A percentile compares a stretch with the other conserved stretches of the same genome.
These are phyloP conservation scores for Podocnemis expansa DNA, from an alignment of 2,113 vertebrate species.

Conservation along the genomic window DNA sequence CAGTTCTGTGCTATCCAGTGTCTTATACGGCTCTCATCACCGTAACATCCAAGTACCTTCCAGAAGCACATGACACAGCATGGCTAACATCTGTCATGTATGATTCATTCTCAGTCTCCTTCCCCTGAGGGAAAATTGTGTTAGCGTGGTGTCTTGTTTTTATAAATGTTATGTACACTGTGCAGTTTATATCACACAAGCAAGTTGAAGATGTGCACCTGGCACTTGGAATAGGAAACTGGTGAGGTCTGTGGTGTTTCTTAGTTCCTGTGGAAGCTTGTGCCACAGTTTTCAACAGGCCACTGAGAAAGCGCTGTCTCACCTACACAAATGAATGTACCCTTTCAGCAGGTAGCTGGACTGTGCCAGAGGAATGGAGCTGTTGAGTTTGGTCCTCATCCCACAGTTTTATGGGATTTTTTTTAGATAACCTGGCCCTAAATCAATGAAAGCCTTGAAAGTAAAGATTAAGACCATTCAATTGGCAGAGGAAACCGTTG, in stretches of 20 bases:
- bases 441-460: neutral
- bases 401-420: neutral
- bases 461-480: neutral
- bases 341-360: neutral
- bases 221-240: neutral
- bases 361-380: fast-evolving
- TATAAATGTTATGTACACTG: neutral
- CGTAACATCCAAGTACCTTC: neutral
- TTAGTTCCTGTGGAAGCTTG: fast-evolving
- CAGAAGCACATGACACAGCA: neutral
- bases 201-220: neutral
- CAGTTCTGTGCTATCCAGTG: neutral
- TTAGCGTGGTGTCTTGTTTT: neutral
- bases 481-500: fast-evolving
- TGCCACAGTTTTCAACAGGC: neutral
- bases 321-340: neutral
- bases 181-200: fast-evolving
- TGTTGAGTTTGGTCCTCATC: neutral
- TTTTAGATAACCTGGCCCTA: neutral
- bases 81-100: neutral
- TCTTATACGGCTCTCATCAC: neutral
- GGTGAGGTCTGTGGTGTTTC: neutral
- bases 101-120: neutral
- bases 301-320: neutral
- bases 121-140: neutral